Evolutionary conservation across 2,797 vertebrate species (phyloP).

Genomic region (Labroides dimidiatus): DNA sequence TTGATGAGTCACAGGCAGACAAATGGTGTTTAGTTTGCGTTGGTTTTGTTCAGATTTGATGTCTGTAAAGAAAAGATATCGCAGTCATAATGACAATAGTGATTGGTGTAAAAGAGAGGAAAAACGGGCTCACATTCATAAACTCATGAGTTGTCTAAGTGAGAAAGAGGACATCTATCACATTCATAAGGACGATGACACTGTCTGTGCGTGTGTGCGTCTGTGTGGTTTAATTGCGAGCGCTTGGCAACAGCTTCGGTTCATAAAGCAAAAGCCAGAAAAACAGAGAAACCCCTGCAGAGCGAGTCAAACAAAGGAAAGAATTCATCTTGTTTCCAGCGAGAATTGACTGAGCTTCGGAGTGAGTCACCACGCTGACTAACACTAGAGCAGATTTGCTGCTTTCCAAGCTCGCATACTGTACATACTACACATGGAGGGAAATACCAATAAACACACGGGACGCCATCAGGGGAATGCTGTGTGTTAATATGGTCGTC

Average conservation of each 20-base stretch:
- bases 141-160: conserved; percentile 16
- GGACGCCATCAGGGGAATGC: conserved; percentile 9
- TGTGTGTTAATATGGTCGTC: conserved; percentile 1
- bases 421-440: conserved; percentile 21
- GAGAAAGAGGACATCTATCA: conserved; percentile 50
- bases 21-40: not conserved
- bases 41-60: not conserved
- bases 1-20: not conserved
- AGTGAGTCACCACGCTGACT: conserved; percentile 50
- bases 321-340: conserved; percentile 30
- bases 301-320: conserved; percentile 52
- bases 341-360: conserved; percentile 13
- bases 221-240: conserved; percentile 26
- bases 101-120: conserved; percentile 18
- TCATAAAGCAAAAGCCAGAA: conserved; percentile 49
- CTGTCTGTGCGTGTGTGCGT: conserved; percentile 18
- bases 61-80: not conserved
- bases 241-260: conserved; percentile 58
- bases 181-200: conserved; percentile 44
- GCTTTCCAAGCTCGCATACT: conserved; percentile 19
- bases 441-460: conserved; percentile 32
- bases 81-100: conserved; percentile 3
- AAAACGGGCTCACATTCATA: conserved; percentile 29
- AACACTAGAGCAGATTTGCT: conserved; percentile 16
- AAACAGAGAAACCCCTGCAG: conserved; percentile 54